These are phyloP conservation scores for Morpho helenor DNA, from an alignment of 2,888 invertebrate species.

Conservation along the genomic window DNA sequence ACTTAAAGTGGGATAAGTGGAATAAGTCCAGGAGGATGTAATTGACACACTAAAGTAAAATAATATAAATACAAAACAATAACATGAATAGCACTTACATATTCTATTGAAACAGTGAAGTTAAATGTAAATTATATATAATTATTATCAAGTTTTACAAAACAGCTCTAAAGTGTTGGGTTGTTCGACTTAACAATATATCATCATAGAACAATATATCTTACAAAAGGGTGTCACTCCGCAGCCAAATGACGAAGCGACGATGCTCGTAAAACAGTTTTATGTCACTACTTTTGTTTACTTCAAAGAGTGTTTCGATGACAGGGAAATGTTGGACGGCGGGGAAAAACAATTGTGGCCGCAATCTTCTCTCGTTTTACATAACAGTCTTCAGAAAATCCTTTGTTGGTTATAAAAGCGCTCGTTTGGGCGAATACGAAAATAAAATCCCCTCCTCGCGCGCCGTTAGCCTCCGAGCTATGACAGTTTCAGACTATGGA, in stretches of 20 bases:
- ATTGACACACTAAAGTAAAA: no score
- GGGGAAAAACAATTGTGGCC: conserved; percentile 41
- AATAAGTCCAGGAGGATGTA: no score
- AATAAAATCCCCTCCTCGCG: conserved; percentile 22
- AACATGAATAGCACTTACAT: no score
- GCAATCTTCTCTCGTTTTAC: conserved; percentile 38
- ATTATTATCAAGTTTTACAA: no score
- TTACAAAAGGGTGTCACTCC: conserved; percentile 8
- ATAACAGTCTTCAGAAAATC: conserved; percentile 41
- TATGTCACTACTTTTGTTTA: conserved; percentile 63
- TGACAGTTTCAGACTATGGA: neutral
- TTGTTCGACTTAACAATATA: no score
- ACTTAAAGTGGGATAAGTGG: no score
- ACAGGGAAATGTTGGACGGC: conserved; percentile 38
- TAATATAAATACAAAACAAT: no score
- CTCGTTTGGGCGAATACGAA: conserved; percentile 20
- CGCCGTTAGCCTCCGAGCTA: conserved; percentile 10
- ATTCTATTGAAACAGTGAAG: no score
- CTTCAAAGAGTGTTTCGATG: conserved; percentile 50
- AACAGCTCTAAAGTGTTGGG: no score
- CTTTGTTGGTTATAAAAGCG: conserved; percentile 34
- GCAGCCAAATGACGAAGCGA: conserved; percentile 28
- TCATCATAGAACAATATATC: no score
- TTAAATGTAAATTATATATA: no score
- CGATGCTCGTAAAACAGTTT: conserved; percentile 57